Conservation (phyloP, 2,888 invertebrate species). For the Ramazzottius varieornatus region DNA sequence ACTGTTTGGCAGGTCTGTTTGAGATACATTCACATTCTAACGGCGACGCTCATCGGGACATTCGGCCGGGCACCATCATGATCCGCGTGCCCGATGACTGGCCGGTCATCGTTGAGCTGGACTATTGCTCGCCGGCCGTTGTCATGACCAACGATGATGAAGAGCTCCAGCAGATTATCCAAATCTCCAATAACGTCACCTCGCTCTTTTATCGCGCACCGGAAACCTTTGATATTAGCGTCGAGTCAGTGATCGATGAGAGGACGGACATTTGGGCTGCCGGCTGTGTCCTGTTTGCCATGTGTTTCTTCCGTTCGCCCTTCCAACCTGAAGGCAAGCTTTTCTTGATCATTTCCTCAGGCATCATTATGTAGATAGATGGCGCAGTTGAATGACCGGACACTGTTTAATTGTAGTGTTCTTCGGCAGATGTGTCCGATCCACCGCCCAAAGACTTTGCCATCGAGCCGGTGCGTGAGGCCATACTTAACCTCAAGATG, state of each 20-base stretch:
- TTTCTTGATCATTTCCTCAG: neutral
- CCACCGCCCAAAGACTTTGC: neutral
- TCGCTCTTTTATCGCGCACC: slow-evolving; percentile 40
- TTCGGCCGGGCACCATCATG: slow-evolving; percentile 2
- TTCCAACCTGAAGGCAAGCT: slow-evolving; percentile 22
- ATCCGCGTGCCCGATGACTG: neutral
- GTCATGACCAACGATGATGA: neutral
- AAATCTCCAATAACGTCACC: neutral
- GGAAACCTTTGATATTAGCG: slow-evolving; percentile 57
- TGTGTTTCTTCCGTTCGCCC: slow-evolving; percentile 58
- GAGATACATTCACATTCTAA: neutral
- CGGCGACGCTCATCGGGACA: slow-evolving; percentile 1
- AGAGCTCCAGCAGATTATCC: neutral
- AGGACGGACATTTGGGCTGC: slow-evolving; percentile 64
- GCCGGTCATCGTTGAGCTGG: neutral
- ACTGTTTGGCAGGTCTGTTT: no score
- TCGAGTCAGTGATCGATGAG: slow-evolving; percentile 50
- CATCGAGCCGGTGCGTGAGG: neutral
- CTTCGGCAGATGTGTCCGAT: slow-evolving; percentile 2
- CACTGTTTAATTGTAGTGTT: neutral
- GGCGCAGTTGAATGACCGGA: neutral
- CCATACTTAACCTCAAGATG: neutral
- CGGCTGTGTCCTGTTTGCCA: slow-evolving; percentile 55
- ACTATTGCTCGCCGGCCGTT: neutral
- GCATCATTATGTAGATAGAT: neutral